Conservation (phyloP, 2,888 invertebrate species). For the Eupithecia vulgata region DNA sequence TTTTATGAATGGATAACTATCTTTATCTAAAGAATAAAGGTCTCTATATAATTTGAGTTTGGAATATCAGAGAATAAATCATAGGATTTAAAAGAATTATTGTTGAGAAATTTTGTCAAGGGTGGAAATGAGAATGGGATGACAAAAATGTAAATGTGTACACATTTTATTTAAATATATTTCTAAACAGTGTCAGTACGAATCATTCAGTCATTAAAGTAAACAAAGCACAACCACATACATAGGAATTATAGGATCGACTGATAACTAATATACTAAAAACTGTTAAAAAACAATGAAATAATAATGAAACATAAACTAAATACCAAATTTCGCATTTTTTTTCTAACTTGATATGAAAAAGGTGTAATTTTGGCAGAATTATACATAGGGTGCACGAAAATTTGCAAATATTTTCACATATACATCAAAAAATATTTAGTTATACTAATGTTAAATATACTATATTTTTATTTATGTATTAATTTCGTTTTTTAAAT, state of each 20-base stretch:
- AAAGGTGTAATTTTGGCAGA: constrained; percentile 13
- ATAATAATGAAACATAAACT: neutral
- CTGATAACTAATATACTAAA: constrained; percentile 17
- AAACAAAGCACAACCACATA: constrained; percentile 38
- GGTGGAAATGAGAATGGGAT: neutral
- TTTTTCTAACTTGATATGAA: constrained; percentile 12
- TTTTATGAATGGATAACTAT: neutral
- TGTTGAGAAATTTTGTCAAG: neutral
- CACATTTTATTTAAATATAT: neutral
- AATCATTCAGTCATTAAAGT: constrained; percentile 30
- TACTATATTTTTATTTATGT: constrained; percentile 5
- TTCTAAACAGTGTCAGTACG: constrained; percentile 4
- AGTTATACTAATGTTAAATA: constrained; percentile 18
- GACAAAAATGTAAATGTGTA: neutral
- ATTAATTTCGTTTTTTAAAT: constrained; percentile 6
- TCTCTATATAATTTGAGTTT: neutral
- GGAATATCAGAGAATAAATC: neutral
- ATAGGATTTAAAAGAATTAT: neutral
- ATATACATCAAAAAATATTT: constrained; percentile 31
- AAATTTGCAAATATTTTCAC: constrained; percentile 18
- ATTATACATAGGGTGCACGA: constrained; percentile 16
- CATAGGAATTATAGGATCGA: neutral
- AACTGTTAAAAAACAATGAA: neutral
- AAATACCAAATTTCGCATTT: neutral
- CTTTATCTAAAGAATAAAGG: neutral